phyloP scores from a whole-genome alignment of 1,140 invertebrate genomes.

The Trachymyrmex septentrionalis region DNA sequence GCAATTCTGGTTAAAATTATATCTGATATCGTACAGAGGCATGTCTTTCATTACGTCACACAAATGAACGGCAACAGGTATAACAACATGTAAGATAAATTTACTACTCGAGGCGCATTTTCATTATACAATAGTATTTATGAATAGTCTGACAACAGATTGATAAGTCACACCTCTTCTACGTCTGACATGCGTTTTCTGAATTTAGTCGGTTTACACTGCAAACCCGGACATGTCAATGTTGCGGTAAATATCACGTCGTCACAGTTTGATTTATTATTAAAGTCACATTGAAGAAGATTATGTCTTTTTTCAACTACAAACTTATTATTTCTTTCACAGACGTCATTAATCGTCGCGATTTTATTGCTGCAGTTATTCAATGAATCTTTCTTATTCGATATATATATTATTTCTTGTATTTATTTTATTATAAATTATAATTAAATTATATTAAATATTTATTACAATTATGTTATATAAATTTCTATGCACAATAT shows the following conservation, averaged over 20 bases:
- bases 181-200: not conserved
- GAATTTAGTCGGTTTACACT: constrained; percentile 15
- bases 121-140: not conserved
- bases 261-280: not conserved
- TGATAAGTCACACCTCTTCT: not conserved
- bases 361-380: not conserved
- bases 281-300: not conserved
- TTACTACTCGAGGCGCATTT: not conserved
- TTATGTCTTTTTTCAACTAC: not conserved
- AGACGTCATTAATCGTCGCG: not conserved
- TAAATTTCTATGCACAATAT: not conserved
- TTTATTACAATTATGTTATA: not conserved
- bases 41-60: constrained; percentile 1
- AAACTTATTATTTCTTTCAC: constrained; percentile 2
- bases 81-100: constrained; percentile 10
- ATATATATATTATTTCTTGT: not conserved
- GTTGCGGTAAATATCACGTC: not conserved
- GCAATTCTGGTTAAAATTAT: not conserved
- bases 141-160: not conserved
- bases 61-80: not conserved
- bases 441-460: constrained; percentile 4
- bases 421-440: not conserved
- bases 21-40: not conserved
- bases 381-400: not conserved
- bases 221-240: not conserved